Evolutionary conservation across 2,113 vertebrate genomes (phyloP), one percentile per base, ranked within the genome.

Genomic region (Ctenomys sociabilis): DNA sequence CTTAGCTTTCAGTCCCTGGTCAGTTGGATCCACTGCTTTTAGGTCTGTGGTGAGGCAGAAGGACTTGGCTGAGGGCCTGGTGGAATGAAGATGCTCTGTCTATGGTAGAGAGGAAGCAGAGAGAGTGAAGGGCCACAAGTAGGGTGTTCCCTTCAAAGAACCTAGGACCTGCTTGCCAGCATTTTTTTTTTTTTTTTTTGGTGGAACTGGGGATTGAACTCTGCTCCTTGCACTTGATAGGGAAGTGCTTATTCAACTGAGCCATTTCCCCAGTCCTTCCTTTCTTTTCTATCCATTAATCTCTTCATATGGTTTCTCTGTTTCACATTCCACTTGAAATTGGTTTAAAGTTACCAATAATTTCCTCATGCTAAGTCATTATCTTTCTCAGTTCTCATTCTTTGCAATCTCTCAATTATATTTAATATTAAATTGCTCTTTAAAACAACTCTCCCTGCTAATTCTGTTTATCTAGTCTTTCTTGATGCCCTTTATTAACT

Each of bases 321-420:
- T n/a, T 87, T 94, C 68, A 86, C 43, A 93, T 3, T 35, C 49
- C n/a, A 84, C 3, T 84, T 45, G 52, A 75, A 49, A 77, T 40
- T 94, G 85, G 77, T 97, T 92, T 85, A 57, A 94, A 57, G 57
- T 85, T 49, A 89, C 22, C 5, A 32, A 40, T 66, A 94, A 81
- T 7, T n/a, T 61, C 26, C 10, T 26, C 83, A 68, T 77, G 21
- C 57, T 61, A 37, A 88, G 13, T 28, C 28, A 84, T 59, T 37
- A 75, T 21, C 85, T 84, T 87, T 77, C 87, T 95, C 57, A 80
- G 59, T 73, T 90, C 54, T 90, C 45, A 88, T 61, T 83, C 83
- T 83, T 80, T 83, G 45, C 68, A 75, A 92, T n/a, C 73, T 93
- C 94, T 83, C 68, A 66, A 68, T 87, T 88, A 84, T 24, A 94